These are phyloP conservation scores for Dascillus cervinus DNA, from an alignment of 2,888 invertebrate genomes.

Conservation along the genomic window DNA sequence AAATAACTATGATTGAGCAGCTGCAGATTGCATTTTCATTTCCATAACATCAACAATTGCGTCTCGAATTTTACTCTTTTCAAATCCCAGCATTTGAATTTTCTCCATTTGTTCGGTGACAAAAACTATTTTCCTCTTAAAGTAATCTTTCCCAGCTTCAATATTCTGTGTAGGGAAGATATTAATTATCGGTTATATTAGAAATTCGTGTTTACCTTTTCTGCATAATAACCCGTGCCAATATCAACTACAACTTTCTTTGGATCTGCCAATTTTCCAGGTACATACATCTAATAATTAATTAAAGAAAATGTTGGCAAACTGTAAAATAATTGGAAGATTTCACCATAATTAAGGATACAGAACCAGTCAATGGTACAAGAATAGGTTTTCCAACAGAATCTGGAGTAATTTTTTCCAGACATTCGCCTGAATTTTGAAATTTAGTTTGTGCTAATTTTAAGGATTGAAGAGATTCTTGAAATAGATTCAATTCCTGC, in stretches of 20 bases:
- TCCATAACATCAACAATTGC: constrained; percentile 71
- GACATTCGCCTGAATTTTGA: constrained; percentile 76
- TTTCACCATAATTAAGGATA: constrained; percentile 44
- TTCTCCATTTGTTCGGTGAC: constrained; percentile 93
- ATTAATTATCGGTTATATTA: background rate
- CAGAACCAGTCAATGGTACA: constrained; percentile 90
- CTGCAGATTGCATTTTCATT: constrained; percentile 52
- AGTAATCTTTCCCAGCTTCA: constrained; percentile 81
- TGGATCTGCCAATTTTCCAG: constrained; percentile 77
- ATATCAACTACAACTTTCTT: constrained; percentile 89
- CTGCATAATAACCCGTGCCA: constrained; percentile 94
- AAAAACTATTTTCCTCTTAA: constrained; percentile 83
- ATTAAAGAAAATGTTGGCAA: constrained; percentile 24
- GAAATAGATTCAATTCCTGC: constrained; percentile 79
- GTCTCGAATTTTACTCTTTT: constrained; percentile 76
- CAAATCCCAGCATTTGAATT: constrained; percentile 72
- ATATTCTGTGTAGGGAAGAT: constrained; percentile 52
- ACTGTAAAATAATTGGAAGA: too few relatives aligned
- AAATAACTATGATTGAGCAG: too few relatives aligned
- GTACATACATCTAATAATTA: constrained; percentile 95
- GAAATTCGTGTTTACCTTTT: constrained; percentile 60
- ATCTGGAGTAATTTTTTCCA: constrained; percentile 70
- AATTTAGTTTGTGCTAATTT: constrained; percentile 89
- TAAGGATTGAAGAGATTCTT: constrained; percentile 81
- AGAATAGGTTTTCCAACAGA: constrained; percentile 77